Base-by-base conservation (phyloP, 2,888 invertebrate species). In the Dryomyza anilis region DNA sequence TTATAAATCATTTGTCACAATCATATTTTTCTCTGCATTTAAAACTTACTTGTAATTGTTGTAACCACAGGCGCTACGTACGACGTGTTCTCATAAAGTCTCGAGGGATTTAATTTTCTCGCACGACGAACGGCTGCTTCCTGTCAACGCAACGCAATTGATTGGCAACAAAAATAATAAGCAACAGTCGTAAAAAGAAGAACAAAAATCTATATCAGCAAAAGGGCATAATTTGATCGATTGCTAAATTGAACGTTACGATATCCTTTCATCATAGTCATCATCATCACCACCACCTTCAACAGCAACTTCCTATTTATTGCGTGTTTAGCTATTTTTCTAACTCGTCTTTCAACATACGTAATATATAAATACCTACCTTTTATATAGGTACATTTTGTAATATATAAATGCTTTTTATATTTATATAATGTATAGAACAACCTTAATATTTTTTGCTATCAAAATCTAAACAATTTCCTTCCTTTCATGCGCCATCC, bases 81-180 rank as follows among this genome's bases (percentile, higher is more conserved):
- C 23, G 27, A 59, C 23, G 48, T 33, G 59, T 48, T 59, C 33
- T 59, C 30, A 48, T 48, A 48, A 59, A 48, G 48, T 23, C 48
- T 43, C 5, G 29, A 59, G 59, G 59, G 59, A 48, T 36, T 59
- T 46, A 16, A 46, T 45, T 45, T 46, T 14, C n/a, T n/a, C 25
- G 39, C 5, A 10, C 16, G 48, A 19, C 21, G 23, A 19, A 8
- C 14, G 19, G 55, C 10, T 36, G 25, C 27, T 55, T 55, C 36
- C 55, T 55, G 55, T 55, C 55, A 55, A 27, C 33, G 27, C n/a
- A n/a, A 55, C 39, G 55, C 55, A 55, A 55, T 55, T 55, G 55
- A 55, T 55, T 55, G 36, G 36, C 36, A 55, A 55, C 55, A 55
- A 55, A 2, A 53, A 30, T 6, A 53, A 16, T 30, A 53, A 29